Conservation (phyloP, 2,888 invertebrate species). For the Apodemia hepburni region DNA sequence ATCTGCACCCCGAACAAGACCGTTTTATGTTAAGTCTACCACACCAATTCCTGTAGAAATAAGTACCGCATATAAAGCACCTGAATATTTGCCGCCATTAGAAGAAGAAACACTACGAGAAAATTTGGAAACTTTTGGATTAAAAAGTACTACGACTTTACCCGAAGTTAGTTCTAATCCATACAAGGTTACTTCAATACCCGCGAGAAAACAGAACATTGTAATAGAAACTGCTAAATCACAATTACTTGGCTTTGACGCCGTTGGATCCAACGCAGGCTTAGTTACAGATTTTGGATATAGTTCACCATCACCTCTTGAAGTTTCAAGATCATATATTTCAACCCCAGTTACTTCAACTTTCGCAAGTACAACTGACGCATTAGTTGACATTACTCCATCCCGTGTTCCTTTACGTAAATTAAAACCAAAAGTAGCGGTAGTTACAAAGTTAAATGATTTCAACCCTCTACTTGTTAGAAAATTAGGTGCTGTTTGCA, state of each 20-base stretch:
- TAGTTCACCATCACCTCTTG: constrained; percentile 43
- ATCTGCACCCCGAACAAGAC: constrained; percentile 32
- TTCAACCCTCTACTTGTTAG: constrained; percentile 85
- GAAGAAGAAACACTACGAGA: constrained; percentile 39
- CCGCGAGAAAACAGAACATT: constrained; percentile 60
- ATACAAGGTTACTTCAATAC: constrained; percentile 45
- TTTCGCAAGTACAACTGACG: neutral
- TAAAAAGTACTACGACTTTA: constrained; percentile 39
- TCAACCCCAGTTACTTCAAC: constrained; percentile 41
- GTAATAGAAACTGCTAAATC: constrained; percentile 67
- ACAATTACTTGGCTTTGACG: constrained; percentile 65
- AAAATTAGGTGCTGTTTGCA: constrained; percentile 87
- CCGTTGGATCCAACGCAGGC: constrained; percentile 69
- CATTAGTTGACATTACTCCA: constrained; percentile 60
- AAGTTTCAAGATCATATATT: constrained; percentile 28
- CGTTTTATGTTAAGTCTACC: constrained; percentile 41
- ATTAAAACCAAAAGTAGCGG: constrained; percentile 73
- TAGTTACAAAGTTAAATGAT: constrained; percentile 85
- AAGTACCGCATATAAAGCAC: constrained; percentile 44
- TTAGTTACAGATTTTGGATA: constrained; percentile 58
- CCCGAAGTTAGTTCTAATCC: constrained; percentile 52
- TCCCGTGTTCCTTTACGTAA: constrained; percentile 47
- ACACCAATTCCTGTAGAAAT: constrained; percentile 46
- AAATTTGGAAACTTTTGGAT: constrained; percentile 48
- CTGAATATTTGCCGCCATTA: constrained; percentile 48